Evolutionary conservation across 2,888 invertebrate species (phyloP).

Genomic region (Halictus ligatus): DNA sequence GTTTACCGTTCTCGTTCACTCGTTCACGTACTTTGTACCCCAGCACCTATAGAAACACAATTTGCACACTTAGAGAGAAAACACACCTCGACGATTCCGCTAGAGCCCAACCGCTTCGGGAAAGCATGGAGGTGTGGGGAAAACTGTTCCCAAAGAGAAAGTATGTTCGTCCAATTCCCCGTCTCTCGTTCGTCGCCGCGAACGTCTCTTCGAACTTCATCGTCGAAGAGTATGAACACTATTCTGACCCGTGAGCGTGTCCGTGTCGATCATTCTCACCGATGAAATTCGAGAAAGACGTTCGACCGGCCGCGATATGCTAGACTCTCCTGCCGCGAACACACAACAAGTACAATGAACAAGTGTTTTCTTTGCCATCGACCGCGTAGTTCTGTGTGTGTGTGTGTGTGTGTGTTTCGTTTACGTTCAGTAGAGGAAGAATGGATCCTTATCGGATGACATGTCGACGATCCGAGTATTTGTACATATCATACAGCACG

Average conservation of each 20-base stretch:
- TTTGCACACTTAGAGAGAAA: constrained; percentile 60
- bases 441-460: constrained; percentile 36
- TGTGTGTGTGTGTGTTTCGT: constrained; percentile 40
- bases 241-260: background rate
- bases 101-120: constrained; percentile 33
- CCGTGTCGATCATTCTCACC: background rate
- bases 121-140: constrained; percentile 65
- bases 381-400: constrained; percentile 50
- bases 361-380: constrained; percentile 25
- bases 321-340: constrained; percentile 9
- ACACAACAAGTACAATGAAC: background rate
- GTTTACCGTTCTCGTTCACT: constrained; percentile 18
- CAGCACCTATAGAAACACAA: constrained; percentile 64
- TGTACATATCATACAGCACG: constrained; percentile 64
- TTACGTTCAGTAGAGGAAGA: constrained; percentile 48
- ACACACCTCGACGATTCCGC: constrained; percentile 35
- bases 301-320: background rate
- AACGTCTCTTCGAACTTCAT: background rate
- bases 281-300: background rate
- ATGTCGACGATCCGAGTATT: constrained; percentile 36
- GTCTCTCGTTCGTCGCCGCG: constrained; percentile 21
- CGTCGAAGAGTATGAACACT: background rate
- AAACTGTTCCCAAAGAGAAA: constrained; percentile 24
- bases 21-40: constrained; percentile 42
- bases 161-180: background rate